Evolutionary conservation across 2,113 vertebrate genomes (phyloP).

Genomic region (Coregonus clupeaformis): DNA sequence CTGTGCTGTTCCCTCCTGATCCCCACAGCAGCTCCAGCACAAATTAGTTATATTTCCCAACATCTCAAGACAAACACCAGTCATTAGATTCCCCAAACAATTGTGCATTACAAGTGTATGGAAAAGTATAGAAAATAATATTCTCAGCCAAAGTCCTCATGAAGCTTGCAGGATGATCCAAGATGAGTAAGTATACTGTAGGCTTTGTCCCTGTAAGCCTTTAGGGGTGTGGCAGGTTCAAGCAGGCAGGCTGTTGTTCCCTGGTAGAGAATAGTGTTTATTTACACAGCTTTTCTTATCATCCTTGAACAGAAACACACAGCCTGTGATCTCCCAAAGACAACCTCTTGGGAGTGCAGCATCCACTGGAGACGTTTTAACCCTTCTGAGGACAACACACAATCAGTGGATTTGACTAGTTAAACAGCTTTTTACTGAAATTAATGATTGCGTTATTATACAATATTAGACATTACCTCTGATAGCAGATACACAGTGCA

Average conservation of each 20-base stretch:
- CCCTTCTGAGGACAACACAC: not conserved
- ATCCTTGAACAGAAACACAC: constrained; percentile 13
- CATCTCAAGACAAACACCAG: constrained; percentile 6
- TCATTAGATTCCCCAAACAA: not conserved
- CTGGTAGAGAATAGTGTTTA: not conserved
- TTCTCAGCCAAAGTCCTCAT: not conserved
- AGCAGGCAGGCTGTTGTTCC: constrained; percentile 4
- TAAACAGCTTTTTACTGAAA: not conserved
- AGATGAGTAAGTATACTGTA: not conserved
- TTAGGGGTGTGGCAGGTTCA: not conserved
- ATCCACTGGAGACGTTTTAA: not conserved
- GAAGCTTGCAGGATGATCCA: too few species aligned
- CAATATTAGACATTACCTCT: too few species aligned
- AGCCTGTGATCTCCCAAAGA: not conserved
- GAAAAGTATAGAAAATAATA: not conserved
- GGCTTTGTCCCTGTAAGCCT: not conserved
- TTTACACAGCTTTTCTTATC: not conserved
- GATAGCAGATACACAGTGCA: too few species aligned
- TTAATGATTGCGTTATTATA: too few species aligned
- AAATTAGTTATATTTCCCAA: constrained; percentile 24
- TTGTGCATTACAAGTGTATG: not conserved
- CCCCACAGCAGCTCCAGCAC: not conserved
- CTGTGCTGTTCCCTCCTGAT: not conserved
- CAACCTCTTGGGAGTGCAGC: not conserved
- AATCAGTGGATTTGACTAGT: not conserved